Conservation (phyloP, 2,888 invertebrate genomes). For the Lacanobia wlatinum region DNA sequence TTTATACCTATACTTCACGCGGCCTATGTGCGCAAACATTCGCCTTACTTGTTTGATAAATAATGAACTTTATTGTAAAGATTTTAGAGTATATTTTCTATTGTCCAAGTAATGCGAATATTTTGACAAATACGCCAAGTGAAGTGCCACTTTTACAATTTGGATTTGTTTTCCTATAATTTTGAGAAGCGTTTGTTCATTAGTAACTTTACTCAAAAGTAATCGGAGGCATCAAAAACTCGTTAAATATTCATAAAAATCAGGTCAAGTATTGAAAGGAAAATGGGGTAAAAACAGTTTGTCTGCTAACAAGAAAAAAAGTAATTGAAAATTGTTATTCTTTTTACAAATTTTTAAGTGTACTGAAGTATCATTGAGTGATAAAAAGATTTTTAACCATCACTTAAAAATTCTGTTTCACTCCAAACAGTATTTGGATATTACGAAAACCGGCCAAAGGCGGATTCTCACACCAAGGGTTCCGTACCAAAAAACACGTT, state of each 20-base stretch:
- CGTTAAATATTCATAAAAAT: slow-evolving; percentile 32
- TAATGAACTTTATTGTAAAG: no score
- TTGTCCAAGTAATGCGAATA: no score
- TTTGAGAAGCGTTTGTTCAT: neutral
- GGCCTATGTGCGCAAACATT: no score
- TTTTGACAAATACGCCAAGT: no score
- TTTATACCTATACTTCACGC: no score
- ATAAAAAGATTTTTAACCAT: slow-evolving; percentile 27
- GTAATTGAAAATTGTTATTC: slow-evolving; percentile 13
- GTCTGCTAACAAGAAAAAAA: slow-evolving; percentile 27
- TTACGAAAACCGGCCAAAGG: neutral
- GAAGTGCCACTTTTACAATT: no score
- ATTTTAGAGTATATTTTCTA: no score
- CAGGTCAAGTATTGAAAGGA: slow-evolving; percentile 33
- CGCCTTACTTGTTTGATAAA: no score
- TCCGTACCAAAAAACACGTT: no score
- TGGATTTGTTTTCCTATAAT: neutral
- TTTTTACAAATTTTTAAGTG: slow-evolving; percentile 22
- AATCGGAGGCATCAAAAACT: slow-evolving; percentile 19
- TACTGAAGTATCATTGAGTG: slow-evolving; percentile 16
- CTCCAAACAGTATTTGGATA: slow-evolving; percentile 7
- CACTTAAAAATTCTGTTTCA: slow-evolving; percentile 6
- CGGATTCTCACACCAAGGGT: no score
- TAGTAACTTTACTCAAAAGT: slow-evolving; percentile 2
- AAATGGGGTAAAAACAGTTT: slow-evolving; percentile 20